Percentiles rank a stretch among this genome's conserved stretches.
Conservation (phyloP, 2,888 invertebrate genomes). For the Heteropelma amictum region DNA sequence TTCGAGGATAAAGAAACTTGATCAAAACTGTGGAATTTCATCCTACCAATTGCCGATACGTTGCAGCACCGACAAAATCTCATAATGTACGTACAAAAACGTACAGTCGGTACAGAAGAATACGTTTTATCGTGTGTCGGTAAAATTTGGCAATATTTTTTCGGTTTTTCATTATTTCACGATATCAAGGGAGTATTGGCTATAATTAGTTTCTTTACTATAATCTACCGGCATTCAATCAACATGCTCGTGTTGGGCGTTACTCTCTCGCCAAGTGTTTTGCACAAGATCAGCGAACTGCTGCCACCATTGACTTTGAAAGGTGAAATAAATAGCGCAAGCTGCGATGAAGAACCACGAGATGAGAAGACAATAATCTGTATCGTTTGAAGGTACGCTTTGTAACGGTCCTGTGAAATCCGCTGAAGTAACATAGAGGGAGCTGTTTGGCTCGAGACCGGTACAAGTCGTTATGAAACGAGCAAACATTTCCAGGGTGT, state of each 20-base stretch:
- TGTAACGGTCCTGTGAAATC: constrained; percentile 91
- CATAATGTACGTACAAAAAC: too few species aligned
- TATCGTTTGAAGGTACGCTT: constrained; percentile 86
- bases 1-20: too few species aligned
- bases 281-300: constrained; percentile 90
- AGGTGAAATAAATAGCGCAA: constrained; percentile 87
- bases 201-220: too few species aligned
- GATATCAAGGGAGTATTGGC: too few species aligned
- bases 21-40: too few species aligned
- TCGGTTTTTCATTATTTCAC: too few species aligned
- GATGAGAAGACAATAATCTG: constrained; percentile 89
- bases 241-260: constrained; percentile 88
- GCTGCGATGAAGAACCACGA: constrained; percentile 92
- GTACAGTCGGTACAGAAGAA: too few species aligned
- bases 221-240: constrained; percentile 82
- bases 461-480: constrained; percentile 89
- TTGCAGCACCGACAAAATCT: too few species aligned
- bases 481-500: constrained; percentile 88
- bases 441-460: constrained; percentile 82
- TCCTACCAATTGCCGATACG: too few species aligned
- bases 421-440: constrained; percentile 85
- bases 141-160: too few species aligned
- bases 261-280: constrained; percentile 93
- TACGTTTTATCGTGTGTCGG: too few species aligned
- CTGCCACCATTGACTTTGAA: constrained; percentile 87